Evolutionary conservation across 2,888 invertebrate genomes (phyloP), one percentile per base, ranked within the genome.

Genomic region (Drosophila macrospina): DNA sequence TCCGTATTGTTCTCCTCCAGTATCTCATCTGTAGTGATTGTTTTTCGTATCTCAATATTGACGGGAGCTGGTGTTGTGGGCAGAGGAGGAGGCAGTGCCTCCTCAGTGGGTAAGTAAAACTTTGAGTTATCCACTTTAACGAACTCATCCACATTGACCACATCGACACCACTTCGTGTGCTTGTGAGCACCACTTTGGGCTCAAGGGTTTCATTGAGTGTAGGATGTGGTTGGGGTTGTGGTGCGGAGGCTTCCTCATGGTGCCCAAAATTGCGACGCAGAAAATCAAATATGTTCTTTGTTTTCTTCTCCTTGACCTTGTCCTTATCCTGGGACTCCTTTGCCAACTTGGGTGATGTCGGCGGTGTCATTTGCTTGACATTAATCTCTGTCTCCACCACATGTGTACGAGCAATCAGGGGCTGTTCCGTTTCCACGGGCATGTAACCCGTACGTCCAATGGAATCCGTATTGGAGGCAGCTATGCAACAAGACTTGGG

Each of bases 271-370:
- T 93, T 92, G 60, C 91, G 91, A 65, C 91, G 92, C 28, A 93
- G 78, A 47, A 91, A 92, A 67, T 92, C 92, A 52, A 93, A 92
- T 67, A 93, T 91, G 64, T 92, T 91, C 73, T 92, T 91, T 0
- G 93, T 84, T 71, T 91, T 92, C 41, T 82, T 85, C 7, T 83
- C 80, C 45, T 78, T 86, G 59, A 7, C 30, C 30, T 63, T 68
- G 0, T 24, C 56, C 39, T 62, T 60, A 10, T 78, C 71, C 30
- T 47, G 54, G 11, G 54, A 5, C 34, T 20, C 20, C 20, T 20
- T 20, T 20, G 20, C 3, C 20, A 20, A 20, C 20, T 78, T 87
- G 0, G 90, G 89, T 0, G 90, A 86, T n/a, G 74, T 65, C 5
- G 91, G 89, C 11, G 90, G 90, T 5, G 88, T 77, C 2, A 90